phyloP scores from a whole-genome alignment of 1,140 invertebrate genomes.

The Archegozetes longisetosus region DNA sequence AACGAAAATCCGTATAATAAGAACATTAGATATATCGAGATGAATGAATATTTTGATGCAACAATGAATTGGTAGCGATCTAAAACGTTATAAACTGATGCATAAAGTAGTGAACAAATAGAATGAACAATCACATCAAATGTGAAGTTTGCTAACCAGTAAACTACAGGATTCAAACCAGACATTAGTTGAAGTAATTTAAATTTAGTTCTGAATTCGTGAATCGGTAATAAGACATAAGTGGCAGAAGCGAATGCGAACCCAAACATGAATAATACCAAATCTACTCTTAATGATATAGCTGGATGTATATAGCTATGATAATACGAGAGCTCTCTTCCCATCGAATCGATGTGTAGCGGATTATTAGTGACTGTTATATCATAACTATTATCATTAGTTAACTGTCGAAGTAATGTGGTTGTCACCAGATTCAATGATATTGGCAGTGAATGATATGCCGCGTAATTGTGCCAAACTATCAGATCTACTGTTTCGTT shows the following conservation, averaged over 20 bases:
- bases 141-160: constrained; percentile 18
- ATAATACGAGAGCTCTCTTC: neutral
- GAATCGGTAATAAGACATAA: constrained; percentile 19
- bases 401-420: neutral
- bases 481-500: neutral
- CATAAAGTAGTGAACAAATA: constrained; percentile 9
- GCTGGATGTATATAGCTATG: neutral
- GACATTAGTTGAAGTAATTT: constrained; percentile 23
- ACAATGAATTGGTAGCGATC: constrained; percentile 1
- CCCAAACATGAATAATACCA: neutral
- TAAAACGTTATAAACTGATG: constrained; percentile 15
- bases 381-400: neutral
- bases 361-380: neutral
- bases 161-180: constrained; percentile 15
- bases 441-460: neutral
- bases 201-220: constrained; percentile 20
- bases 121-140: constrained; percentile 18
- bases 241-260: neutral
- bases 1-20: constrained; percentile 18
- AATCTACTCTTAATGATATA: neutral
- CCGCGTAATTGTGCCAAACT: neutral
- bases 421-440: neutral
- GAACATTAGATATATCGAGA: constrained; percentile 15
- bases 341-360: neutral
- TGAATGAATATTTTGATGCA: neutral